Conservation (phyloP, 2,888 invertebrate genomes). For the Tortricodes alternella region DNA sequence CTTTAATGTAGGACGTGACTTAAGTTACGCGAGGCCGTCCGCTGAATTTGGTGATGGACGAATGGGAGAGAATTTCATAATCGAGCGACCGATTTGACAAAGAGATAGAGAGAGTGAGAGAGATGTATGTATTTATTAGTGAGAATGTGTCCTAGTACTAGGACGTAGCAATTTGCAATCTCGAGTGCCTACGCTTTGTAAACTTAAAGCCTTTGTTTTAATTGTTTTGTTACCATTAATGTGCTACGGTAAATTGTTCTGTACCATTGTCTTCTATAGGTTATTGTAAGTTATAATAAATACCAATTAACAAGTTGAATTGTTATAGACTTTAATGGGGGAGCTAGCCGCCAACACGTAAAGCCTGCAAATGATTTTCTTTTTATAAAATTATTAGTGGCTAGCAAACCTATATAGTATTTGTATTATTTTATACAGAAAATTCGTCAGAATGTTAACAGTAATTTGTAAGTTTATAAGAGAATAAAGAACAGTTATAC, state of each 20-base stretch:
- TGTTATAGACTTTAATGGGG: slow-evolving; percentile 62
- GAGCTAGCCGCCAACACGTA: slow-evolving; percentile 44
- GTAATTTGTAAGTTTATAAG: slow-evolving; percentile 81
- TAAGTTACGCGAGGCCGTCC: slow-evolving; percentile 76
- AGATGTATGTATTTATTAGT: slow-evolving; percentile 79
- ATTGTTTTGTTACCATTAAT: slow-evolving; percentile 82
- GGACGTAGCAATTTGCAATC: slow-evolving; percentile 82
- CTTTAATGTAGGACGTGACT: slow-evolving; percentile 72
- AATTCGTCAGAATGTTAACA: slow-evolving; percentile 80
- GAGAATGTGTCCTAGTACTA: slow-evolving; percentile 73
- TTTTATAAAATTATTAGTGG: slow-evolving; percentile 37
- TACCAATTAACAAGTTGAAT: slow-evolving; percentile 81
- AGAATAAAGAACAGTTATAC: slow-evolving; percentile 75
- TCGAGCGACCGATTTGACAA: slow-evolving; percentile 50
- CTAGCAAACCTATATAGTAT: slow-evolving; percentile 49
- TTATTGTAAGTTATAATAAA: slow-evolving; percentile 77
- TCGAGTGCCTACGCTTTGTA: slow-evolving; percentile 84
- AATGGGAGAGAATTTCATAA: slow-evolving; percentile 51
- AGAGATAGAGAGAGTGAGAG: slow-evolving; percentile 59
- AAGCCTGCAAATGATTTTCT: slow-evolving; percentile 36
- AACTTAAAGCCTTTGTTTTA: slow-evolving; percentile 78
- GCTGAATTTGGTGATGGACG: slow-evolving; percentile 57
- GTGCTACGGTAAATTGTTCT: slow-evolving; percentile 75
- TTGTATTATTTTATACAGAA: slow-evolving; percentile 80
- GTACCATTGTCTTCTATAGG: slow-evolving; percentile 79